Conservation (phyloP, 1,140 invertebrate species). For the Drosophila kohkoa region DNA sequence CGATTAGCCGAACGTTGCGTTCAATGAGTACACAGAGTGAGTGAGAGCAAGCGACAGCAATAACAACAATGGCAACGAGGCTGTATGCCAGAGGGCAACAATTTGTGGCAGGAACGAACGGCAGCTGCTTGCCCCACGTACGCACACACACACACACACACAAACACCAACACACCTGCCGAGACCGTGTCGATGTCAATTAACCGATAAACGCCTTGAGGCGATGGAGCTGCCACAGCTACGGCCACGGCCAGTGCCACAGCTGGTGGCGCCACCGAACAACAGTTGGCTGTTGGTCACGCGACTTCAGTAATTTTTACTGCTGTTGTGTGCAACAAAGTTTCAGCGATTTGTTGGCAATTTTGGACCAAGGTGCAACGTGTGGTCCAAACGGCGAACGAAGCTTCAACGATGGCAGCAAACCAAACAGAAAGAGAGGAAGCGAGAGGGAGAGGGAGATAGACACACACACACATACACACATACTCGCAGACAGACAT, state of each 20-base stretch:
- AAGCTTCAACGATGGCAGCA: too few relatives aligned
- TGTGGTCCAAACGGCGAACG: not conserved
- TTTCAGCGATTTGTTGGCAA: conserved; percentile 56
- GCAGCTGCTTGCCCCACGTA: conserved; percentile 9
- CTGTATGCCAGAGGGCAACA: conserved; percentile 8
- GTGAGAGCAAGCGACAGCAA: not conserved
- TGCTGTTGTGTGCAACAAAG: conserved; percentile 35
- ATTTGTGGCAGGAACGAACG: conserved; percentile 23
- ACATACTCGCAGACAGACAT: conserved; percentile 4
- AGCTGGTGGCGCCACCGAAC: not conserved
- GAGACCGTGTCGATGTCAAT: conserved; percentile 51
- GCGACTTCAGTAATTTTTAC: conserved; percentile 15
- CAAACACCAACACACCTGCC: not conserved
- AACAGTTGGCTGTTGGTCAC: not conserved
- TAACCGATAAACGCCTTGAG: conserved; percentile 63
- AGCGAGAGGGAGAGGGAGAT: not conserved
- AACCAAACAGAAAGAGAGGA: too few relatives aligned
- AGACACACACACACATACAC: conserved; percentile 24
- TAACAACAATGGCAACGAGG: not conserved
- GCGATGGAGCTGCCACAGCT: conserved; percentile 22
- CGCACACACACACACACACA: too few relatives aligned
- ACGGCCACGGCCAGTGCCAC: not conserved
- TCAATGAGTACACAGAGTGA: not conserved
- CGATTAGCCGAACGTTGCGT: conserved; percentile 28
- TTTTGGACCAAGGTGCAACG: conserved; percentile 60